These are phyloP conservation scores for Phyllotreta cruciferae DNA, from an alignment of 2,888 invertebrate species.

Conservation along the genomic window DNA sequence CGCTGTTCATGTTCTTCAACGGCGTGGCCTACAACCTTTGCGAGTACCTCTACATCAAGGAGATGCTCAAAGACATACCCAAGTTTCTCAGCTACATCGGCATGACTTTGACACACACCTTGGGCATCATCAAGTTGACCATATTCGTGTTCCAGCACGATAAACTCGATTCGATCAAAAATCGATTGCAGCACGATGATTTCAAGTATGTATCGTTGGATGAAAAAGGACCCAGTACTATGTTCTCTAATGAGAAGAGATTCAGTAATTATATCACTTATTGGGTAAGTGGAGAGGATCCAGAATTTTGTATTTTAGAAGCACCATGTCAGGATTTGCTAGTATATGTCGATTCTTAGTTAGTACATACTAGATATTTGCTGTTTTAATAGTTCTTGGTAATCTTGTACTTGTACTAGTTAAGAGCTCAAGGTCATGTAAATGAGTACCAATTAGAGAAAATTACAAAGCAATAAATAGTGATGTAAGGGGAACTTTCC, in stretches of 20 bases:
- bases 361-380: no score
- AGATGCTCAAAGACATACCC: constrained; percentile 26
- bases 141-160: constrained; percentile 33
- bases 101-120: constrained; percentile 43
- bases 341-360: no score
- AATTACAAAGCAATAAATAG: no score
- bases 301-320: no score
- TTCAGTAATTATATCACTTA: constrained; percentile 23
- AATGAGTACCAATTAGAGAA: no score
- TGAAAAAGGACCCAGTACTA: constrained; percentile 38
- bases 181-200: constrained; percentile 26
- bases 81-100: constrained; percentile 41
- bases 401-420: no score
- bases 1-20: constrained; percentile 21
- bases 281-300: constrained; percentile 21
- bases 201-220: constrained; percentile 28
- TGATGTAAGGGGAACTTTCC: constrained; percentile 7
- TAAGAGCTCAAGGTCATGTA: neutral
- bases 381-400: no score
- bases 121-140: constrained; percentile 42
- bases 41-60: constrained; percentile 31
- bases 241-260: constrained; percentile 28
- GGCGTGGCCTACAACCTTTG: constrained; percentile 26
- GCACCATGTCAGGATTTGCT: constrained; percentile 4
- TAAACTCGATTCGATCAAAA: constrained; percentile 26